Conservation (phyloP, 2,113 vertebrate species). For the Orthochromis indermauri region DNA sequence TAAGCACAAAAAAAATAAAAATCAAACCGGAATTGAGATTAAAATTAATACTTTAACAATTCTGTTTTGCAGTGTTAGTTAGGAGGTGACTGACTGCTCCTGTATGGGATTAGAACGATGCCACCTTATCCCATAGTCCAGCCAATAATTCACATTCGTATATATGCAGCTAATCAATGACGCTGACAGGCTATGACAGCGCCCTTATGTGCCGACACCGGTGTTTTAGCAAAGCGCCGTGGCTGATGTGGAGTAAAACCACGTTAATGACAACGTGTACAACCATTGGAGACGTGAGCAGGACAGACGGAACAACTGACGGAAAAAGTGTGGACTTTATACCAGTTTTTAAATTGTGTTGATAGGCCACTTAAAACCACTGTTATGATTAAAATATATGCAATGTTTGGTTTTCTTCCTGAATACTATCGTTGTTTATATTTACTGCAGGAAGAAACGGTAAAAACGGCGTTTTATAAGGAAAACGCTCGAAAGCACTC, state of each 20-base stretch:
- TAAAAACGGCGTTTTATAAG: fast-evolving
- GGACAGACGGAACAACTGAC: no score
- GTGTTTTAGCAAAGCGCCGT: no score
- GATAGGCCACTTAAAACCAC: fast-evolving
- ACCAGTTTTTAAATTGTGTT: no score
- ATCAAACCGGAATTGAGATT: fast-evolving
- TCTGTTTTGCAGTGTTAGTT: not conserved
- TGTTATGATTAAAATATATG: fast-evolving
- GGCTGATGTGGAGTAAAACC: no score
- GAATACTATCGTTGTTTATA: no score
- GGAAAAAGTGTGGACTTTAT: no score
- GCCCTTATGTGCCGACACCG: no score
- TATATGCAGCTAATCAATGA: not conserved
- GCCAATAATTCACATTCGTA: not conserved
- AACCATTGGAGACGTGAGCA: no score
- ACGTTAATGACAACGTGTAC: no score
- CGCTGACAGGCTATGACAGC: fast-evolving
- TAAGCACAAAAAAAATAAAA: fast-evolving
- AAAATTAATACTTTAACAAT: not conserved
- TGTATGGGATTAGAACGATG: not conserved
- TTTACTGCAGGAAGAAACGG: no score
- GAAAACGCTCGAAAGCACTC: fast-evolving
- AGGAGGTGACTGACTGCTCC: not conserved
- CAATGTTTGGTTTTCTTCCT: no score
- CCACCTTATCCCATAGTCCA: not conserved